Evolutionary conservation across 2,797 vertebrate species (phyloP).

Genomic region (Coilia nasus): DNA sequence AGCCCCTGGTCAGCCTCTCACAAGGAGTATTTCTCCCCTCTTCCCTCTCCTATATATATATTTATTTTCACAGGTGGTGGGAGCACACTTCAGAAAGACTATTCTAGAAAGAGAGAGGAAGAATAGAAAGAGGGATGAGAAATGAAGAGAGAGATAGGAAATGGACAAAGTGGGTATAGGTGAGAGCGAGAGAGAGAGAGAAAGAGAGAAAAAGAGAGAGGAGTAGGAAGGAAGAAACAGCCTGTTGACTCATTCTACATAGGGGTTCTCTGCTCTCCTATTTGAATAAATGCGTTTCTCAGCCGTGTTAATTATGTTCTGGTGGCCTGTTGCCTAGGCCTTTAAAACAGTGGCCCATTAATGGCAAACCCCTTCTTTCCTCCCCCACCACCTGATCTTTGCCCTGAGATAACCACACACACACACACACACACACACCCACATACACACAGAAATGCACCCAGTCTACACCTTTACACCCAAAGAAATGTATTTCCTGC

Average conservation of each 20-base stretch:
- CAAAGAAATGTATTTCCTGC: slow-evolving; percentile 10
- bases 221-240: neutral
- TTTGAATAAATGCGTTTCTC: slow-evolving; percentile 44
- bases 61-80: neutral
- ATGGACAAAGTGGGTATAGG: no score
- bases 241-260: slow-evolving; percentile 35
- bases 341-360: slow-evolving; percentile 24
- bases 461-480: neutral
- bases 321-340: slow-evolving; percentile 29
- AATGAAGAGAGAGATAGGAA: neutral
- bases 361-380: neutral
- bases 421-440: neutral
- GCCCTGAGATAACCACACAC: neutral
- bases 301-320: slow-evolving; percentile 38
- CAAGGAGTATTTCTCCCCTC: slow-evolving; percentile 38
- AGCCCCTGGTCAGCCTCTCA: slow-evolving; percentile 19
- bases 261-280: slow-evolving; percentile 28
- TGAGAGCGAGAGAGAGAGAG: neutral
- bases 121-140: neutral
- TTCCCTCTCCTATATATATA: slow-evolving; percentile 46
- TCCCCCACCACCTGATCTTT: neutral
- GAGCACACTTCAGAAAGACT: neutral
- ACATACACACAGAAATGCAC: neutral
- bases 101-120: neutral
- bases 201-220: neutral